Conservation (phyloP, 2,113 vertebrate species). For the Geococcyx californianus region DNA sequence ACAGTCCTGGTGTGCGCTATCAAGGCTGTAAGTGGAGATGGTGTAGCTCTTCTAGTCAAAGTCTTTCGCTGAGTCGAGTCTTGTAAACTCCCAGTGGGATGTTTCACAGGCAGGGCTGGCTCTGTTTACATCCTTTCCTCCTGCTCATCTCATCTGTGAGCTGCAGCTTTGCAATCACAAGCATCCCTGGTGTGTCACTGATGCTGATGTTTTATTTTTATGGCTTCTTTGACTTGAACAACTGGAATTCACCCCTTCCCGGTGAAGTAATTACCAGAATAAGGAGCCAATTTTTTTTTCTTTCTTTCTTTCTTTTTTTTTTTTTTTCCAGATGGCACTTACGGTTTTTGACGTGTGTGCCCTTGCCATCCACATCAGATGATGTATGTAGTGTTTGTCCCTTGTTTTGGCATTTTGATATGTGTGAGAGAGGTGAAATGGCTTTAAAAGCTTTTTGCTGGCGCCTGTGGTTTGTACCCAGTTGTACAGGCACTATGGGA, state of each 20-base stretch:
- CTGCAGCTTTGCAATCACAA: slow-evolving; percentile 13
- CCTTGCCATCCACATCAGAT: slow-evolving; percentile 63
- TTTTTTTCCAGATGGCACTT: slow-evolving; percentile 31
- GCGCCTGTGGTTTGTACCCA: slow-evolving; percentile 50
- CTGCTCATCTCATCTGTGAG: slow-evolving; percentile 12
- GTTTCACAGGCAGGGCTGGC: neutral
- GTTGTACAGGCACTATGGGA: neutral
- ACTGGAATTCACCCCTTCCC: slow-evolving; percentile 58
- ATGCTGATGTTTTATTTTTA: slow-evolving; percentile 49
- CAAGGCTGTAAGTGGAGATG: neutral
- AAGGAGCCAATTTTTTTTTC: slow-evolving; percentile 25
- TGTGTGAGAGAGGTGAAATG: slow-evolving; percentile 65
- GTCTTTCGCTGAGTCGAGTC: neutral
- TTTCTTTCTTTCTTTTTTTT: neutral
- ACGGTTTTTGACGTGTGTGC: slow-evolving; percentile 49
- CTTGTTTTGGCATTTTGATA: slow-evolving; percentile 63
- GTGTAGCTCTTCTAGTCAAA: neutral
- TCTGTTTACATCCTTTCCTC: slow-evolving; percentile 7
- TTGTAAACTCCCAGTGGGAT: neutral
- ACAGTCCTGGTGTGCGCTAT: neutral
- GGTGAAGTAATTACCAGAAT: slow-evolving; percentile 70
- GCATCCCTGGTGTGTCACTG: slow-evolving; percentile 28
- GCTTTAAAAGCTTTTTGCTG: slow-evolving; percentile 65
- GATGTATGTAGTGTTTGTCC: slow-evolving; percentile 64
- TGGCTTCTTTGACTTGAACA: slow-evolving; percentile 42